phyloP scores from a whole-genome alignment of 2,888 invertebrate species.

The Acleris laterana region DNA sequence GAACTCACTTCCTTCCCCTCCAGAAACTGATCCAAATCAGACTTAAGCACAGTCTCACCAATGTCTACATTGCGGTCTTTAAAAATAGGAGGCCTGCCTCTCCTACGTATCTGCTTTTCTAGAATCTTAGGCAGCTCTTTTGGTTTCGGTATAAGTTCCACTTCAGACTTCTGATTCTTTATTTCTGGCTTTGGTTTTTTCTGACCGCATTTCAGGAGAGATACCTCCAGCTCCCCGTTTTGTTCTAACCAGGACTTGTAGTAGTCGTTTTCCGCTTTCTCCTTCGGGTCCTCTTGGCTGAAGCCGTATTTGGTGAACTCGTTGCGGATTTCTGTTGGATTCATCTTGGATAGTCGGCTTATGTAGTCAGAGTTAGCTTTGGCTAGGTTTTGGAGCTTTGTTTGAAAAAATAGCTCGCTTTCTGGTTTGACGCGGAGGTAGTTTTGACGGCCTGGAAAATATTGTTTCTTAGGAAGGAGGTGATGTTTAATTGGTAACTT shows the following conservation, averaged over 20 bases:
- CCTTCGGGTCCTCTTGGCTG: constrained; percentile 49
- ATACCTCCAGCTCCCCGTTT: constrained; percentile 79
- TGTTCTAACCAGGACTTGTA: constrained; percentile 80
- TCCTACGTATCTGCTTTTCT: constrained; percentile 66
- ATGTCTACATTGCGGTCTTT: constrained; percentile 76
- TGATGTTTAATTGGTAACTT: no score
- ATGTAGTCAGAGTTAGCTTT: constrained; percentile 72
- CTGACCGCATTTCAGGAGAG: constrained; percentile 69
- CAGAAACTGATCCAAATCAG: constrained; percentile 79
- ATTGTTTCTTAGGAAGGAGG: neutral
- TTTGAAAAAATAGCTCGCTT: constrained; percentile 75
- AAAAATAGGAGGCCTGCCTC: constrained; percentile 75
- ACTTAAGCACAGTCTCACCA: constrained; percentile 75
- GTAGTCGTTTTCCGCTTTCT: constrained; percentile 72
- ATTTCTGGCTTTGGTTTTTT: constrained; percentile 60
- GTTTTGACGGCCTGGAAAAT: constrained; percentile 57
- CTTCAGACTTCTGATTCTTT: constrained; percentile 69
- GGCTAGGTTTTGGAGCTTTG: constrained; percentile 67
- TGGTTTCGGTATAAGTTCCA: constrained; percentile 71
- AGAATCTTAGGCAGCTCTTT: constrained; percentile 62
- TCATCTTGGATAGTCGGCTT: constrained; percentile 71
- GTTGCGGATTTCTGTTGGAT: constrained; percentile 66
- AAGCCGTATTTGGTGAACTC: constrained; percentile 77
- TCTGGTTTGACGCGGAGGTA: constrained; percentile 75
- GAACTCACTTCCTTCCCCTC: constrained; percentile 80